Evolutionary conservation across 2,797 vertebrate species (phyloP).

Genomic region (Microcaecilia unicolor): DNA sequence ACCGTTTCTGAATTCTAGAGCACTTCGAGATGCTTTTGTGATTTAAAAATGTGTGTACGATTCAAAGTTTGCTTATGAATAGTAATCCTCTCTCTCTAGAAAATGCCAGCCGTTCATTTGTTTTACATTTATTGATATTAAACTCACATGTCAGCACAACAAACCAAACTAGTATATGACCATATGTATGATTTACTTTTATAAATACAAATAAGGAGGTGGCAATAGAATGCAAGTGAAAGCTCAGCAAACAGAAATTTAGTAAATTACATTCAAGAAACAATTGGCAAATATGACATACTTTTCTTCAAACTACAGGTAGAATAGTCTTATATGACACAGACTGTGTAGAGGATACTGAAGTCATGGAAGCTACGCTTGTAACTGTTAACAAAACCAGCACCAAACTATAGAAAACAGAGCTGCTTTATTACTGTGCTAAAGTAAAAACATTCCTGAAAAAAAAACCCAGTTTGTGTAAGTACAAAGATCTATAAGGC

Average conservation of each 20-base stretch:
- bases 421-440: conserved; percentile 29
- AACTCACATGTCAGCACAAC: conserved; percentile 61
- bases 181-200: conserved; percentile 51
- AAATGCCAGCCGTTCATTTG: conserved; percentile 27
- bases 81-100: too few species aligned
- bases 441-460: conserved; percentile 37
- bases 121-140: conserved; percentile 67
- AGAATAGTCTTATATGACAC: conserved; percentile 26
- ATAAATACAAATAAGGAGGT: conserved; percentile 68
- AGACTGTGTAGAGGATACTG: conserved; percentile 11
- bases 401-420: conserved; percentile 23
- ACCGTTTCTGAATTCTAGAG: too few species aligned
- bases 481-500: conserved; percentile 43
- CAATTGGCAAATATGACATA: conserved; percentile 46
- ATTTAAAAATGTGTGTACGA: too few species aligned
- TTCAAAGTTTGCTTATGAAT: too few species aligned
- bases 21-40: too few species aligned
- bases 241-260: conserved; percentile 53
- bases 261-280: conserved; percentile 53
- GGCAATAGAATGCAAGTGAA: conserved; percentile 59
- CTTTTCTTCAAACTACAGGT: conserved; percentile 27
- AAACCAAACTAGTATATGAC: conserved; percentile 53
- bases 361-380: conserved; percentile 26
- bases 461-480: conserved; percentile 40
- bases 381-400: conserved; percentile 22